Conservation (phyloP, 2,797 vertebrate species). For the Chromobotia macracanthus region DNA sequence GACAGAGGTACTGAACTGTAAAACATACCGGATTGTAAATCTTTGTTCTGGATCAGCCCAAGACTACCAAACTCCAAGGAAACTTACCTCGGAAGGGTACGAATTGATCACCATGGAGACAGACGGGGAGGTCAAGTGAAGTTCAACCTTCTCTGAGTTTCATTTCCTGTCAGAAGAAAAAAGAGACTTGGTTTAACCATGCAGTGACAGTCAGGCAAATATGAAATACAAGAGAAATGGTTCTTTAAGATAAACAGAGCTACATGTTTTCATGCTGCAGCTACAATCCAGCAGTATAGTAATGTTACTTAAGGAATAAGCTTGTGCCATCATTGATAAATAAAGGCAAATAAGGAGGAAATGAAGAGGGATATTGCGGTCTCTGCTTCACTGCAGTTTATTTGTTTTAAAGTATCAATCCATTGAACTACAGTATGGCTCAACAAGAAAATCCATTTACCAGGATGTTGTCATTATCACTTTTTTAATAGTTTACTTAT, state of each 20-base stretch:
- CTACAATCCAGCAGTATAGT: not conserved
- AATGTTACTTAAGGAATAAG: not conserved
- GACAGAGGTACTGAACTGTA: constrained; percentile 3
- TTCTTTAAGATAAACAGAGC: not conserved
- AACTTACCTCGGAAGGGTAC: constrained; percentile 34
- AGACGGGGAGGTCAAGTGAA: constrained; percentile 49
- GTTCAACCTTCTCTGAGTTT: constrained; percentile 49
- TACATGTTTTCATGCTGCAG: not conserved
- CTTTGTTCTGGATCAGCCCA: constrained; percentile 1
- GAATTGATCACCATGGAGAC: constrained; percentile 55
- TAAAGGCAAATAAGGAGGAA: not conserved
- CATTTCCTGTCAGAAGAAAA: constrained; percentile 45
- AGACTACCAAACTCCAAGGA: constrained; percentile 26
- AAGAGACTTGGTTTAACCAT: constrained; percentile 32
- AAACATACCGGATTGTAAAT: constrained; percentile 19
- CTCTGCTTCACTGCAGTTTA: not conserved
- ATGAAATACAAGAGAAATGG: constrained; percentile 25
- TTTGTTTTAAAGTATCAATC: not conserved
- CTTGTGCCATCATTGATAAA: constrained; percentile 10
- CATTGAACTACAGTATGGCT: constrained; percentile 7
- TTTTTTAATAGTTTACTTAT: constrained; percentile 37
- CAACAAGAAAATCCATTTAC: constrained; percentile 18
- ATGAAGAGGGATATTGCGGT: not conserved
- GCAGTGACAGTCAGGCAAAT: constrained; percentile 5
- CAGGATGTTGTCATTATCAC: constrained; percentile 15